phyloP scores from a whole-genome alignment of 2,113 vertebrate genomes.

The Glaucomys volans region DNA sequence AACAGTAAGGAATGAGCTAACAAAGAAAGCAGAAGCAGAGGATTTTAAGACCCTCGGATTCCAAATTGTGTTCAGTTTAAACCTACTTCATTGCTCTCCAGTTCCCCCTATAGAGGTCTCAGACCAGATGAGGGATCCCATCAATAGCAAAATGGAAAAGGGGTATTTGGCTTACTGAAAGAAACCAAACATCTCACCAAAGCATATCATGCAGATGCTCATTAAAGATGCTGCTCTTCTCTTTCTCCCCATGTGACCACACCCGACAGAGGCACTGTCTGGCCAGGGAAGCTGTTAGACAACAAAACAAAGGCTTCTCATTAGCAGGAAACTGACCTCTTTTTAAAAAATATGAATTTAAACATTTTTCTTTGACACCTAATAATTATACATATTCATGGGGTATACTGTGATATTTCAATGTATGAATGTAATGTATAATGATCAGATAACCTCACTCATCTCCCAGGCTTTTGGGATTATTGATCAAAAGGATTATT shows the following conservation, averaged over 20 bases:
- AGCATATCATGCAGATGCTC: constrained; percentile 92
- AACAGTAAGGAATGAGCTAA: neutral
- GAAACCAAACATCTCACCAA: constrained; percentile 85
- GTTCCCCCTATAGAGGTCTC: neutral
- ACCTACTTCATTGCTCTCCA: neutral
- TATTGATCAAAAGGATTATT: neutral
- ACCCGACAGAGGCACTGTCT: constrained; percentile 93
- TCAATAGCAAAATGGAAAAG: neutral
- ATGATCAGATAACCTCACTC: neutral
- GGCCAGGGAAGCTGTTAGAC: constrained; percentile 89
- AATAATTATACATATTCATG: neutral
- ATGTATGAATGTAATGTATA: neutral
- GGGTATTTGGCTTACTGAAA: neutral
- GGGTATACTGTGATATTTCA: neutral
- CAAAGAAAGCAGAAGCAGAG: constrained; percentile 37
- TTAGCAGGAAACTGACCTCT: neutral
- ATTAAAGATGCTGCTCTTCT: constrained; percentile 91
- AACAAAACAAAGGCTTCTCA: constrained; percentile 12
- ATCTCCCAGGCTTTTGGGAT: neutral
- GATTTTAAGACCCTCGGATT: neutral
- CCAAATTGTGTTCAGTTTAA: constrained; percentile 1
- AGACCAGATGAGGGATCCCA: neutral
- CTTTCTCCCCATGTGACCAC: constrained; percentile 89
- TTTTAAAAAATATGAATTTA: neutral
- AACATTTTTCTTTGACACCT: neutral